Base-by-base conservation (phyloP, 2,113 vertebrate genomes). In the Labeo catla region DNA sequence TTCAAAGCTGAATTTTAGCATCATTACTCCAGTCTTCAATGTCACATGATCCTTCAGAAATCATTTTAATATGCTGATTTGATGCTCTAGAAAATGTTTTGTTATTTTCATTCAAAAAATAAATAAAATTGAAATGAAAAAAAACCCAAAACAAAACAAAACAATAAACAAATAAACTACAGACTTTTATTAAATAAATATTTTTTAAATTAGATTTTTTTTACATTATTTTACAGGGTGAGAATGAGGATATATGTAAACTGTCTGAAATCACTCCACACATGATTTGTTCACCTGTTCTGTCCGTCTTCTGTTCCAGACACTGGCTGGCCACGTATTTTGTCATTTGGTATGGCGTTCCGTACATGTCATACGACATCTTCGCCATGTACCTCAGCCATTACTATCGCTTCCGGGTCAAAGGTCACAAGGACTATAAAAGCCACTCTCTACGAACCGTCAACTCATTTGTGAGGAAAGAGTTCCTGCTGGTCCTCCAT, bases 331-430 rank as follows among this genome's bases (percentile, higher is more conserved):
- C 97, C 0, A 96, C 95, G 3, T 94, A 96, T 81, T 99, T 99
- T 70, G 94, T 95, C 90, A 83, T 97, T 88, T 97, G 97, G 96
- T 95, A 97, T 34, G 94, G 97, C 0, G 95, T 97, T 21, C 97
- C 98, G 59, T 99, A 99, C 94, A 99, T 99, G 98, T 93, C 96
- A 10, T 99, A 99, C 0, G 98, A 99, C 93, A 92, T 95, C 86
- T 97, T 96, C 0, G 96, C 96, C 91, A 99, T 99, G 98, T 99
- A 98, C 92, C 95, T 99, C 85, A 98, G 97, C 90, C 96, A 99
- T 89, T 98, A 96, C 95, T 94, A 97, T 93, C 97, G 96, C 91
- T 95, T 94, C 92, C 91, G 61, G 45, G 95, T 96, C 66, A 95
- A 93, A 85, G 94, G 95, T 0, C 91, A 93, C 0, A 77, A 87